Base-by-base conservation (phyloP, 2,888 invertebrate species). In the Scaptomyza parva region DNA sequence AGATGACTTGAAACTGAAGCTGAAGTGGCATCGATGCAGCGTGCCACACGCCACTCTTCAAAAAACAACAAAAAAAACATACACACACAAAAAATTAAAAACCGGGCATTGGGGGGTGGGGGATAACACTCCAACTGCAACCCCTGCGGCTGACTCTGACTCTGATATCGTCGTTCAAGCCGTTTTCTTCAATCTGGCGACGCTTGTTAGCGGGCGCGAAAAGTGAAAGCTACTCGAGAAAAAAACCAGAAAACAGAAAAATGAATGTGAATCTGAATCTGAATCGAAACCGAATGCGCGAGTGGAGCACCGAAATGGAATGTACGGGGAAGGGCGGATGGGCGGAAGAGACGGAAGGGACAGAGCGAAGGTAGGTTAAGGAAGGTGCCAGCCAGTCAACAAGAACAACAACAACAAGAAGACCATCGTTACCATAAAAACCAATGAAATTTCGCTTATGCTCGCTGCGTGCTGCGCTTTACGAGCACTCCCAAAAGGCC, bases 401-500 rank as follows among this genome's bases (percentile, higher is more conserved):
- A 35, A 37, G 53, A 8, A 7, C 26, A 24, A 24, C 60, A 52
- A 20, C 39, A 35, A 37, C 50, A 8, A 7, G 8, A 24, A 24
- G 24, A 24, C 30, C 62, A 66, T 74, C 78, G 70, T 76, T 78
- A 63, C 62, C 82, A 67, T 82, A 82, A 88, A 87, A 88, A 69
- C 70, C 79, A 88, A 84, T 88, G 82, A 84, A 86, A 86, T 81
- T 81, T 88, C 87, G 84, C 76, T 84, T 81, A 86, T 75, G 70
- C 67, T 59, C 54, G 60, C 57, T 74, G 70, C 52, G 70, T 68
- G 54, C 74, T 64, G 72, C 80, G 72, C 80, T 88, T 88, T 88
- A 88, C 84, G 88, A 86, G 80, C 59, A 30, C 43, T 74, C 70
- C 75, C 75, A 59, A 3, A 54, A 66, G 57, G 68, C 28, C 52